These are phyloP conservation scores for Callosobruchus maculatus DNA, from an alignment of 2,888 invertebrate genomes.

Conservation along the genomic window DNA sequence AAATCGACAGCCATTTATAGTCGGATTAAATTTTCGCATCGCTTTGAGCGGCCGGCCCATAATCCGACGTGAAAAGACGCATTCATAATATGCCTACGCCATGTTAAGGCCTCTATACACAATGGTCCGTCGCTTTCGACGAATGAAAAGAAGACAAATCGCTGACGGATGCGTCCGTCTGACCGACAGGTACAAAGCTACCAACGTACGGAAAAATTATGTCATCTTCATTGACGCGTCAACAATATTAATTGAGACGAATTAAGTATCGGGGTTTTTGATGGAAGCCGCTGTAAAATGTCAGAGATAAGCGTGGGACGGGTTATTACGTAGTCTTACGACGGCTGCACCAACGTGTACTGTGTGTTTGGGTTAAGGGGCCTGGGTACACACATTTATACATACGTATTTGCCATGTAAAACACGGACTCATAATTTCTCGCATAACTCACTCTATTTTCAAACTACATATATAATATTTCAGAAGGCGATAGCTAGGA, in stretches of 20 bases:
- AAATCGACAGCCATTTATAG: constrained; percentile 8
- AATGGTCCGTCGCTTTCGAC: not conserved
- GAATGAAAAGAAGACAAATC: constrained; percentile 16
- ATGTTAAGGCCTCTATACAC: not conserved
- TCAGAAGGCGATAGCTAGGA: no score
- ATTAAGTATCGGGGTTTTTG: not conserved
- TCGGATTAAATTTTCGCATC: constrained; percentile 5
- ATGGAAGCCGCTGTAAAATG: not conserved
- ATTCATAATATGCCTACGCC: constrained; percentile 1
- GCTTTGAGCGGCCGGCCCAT: not conserved
- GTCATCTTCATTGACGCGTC: constrained; percentile 9
- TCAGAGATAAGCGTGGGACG: not conserved
- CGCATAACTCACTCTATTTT: no score
- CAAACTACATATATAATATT: no score
- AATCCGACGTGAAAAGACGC: constrained; percentile 8
- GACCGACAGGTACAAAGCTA: constrained; percentile 1
- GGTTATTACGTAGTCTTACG: no score
- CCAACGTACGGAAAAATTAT: constrained; percentile 6
- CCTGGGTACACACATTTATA: no score
- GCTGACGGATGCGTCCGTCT: not conserved
- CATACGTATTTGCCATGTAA: no score
- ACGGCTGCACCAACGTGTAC: no score
- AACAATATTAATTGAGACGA: constrained; percentile 5
- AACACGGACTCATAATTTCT: no score
- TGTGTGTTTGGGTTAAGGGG: no score